Evolutionary conservation across 2,888 invertebrate species (phyloP), one percentile per base, ranked within the genome.

Genomic region (Tuberolachnus salignus): DNA sequence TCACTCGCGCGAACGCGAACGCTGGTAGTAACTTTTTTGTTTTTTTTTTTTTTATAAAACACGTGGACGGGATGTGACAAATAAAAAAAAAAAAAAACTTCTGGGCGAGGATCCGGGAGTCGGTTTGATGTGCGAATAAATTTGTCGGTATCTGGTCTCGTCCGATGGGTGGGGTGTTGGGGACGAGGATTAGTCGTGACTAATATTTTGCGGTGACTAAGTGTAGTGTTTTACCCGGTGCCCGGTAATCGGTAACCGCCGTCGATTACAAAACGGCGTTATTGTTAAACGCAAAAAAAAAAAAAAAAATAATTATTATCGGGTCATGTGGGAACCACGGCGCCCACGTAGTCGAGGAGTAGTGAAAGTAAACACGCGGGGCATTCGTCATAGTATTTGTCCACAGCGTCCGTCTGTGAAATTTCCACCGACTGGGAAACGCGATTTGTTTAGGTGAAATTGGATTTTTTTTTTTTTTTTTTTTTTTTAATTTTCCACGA

Each of bases 341-440:
- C 53, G 46, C 55, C 74, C 66, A 46, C 63, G 49, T 57, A 9
- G n/a, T 11, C 55, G 55, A 8, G 55, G 46, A 19, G 46, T 44
- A 53, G 74, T 75, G 74, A 75, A 75, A 75, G 74, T 75, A 75
- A 75, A 75, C n/a, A 14, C 61, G 61, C 10, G 53, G 13, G 9
- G 23, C 51, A 74, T 74, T 75, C 74, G 74, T 75, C 64, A 66
- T 75, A 66, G 74, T 26, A 13, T 74, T 64, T 19, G 74, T 53
- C 51, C 55, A 23, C 16, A 10, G 21, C 13, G 71, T 26, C 74
- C 21, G 63, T 55, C 64, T 53, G 55, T 57, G 74, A 75, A 66
- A 66, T 66, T 61, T 51, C 42, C 13, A 59, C 57, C 61, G 21
- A 42, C 73, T 63, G 73, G 63, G 63, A 73, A 73, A 73, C 34